Percentiles rank a stretch among this genome's conserved stretches.
Evolutionary conservation across 2,113 vertebrate genomes (phyloP).

Genomic region (Callocephalon fimbriatum): DNA sequence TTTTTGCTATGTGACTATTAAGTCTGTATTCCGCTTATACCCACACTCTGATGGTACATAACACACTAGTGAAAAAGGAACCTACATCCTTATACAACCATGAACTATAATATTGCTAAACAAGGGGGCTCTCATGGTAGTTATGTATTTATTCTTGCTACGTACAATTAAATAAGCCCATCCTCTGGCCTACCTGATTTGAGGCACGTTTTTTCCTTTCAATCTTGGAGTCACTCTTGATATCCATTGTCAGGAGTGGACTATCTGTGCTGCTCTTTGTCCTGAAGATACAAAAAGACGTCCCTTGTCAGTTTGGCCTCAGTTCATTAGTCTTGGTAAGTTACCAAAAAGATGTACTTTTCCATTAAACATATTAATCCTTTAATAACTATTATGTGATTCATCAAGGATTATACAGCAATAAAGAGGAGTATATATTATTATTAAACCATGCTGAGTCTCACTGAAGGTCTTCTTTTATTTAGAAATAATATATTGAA

Average conservation of each 20-base stretch:
- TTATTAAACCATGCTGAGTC: not conserved
- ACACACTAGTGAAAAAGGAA: not conserved
- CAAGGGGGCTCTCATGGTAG: not conserved
- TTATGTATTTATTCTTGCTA: not conserved
- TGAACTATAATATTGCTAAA: not conserved
- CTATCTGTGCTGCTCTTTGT: slow-evolving; percentile 84
- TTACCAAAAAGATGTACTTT: not conserved
- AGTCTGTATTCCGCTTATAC: not conserved
- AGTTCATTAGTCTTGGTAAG: not conserved
- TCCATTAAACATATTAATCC: not conserved
- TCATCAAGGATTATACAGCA: not conserved
- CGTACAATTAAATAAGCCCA: not conserved
- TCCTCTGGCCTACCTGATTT: slow-evolving; percentile 80
- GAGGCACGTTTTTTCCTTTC: slow-evolving; percentile 88
- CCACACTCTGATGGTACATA: not conserved
- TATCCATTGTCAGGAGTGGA: slow-evolving; percentile 47
- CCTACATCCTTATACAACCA: not conserved
- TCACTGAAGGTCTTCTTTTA: not conserved
- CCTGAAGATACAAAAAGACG: slow-evolving; percentile 73
- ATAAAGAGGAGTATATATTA: not conserved
- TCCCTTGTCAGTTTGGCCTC: not conserved
- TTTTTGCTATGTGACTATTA: not conserved
- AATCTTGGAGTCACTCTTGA: slow-evolving; percentile 80
- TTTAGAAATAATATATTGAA: not conserved
- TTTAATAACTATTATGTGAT: not conserved